These are phyloP conservation scores for Leptodactylus fuscus DNA, from an alignment of 2,113 vertebrate species.

Conservation along the genomic window DNA sequence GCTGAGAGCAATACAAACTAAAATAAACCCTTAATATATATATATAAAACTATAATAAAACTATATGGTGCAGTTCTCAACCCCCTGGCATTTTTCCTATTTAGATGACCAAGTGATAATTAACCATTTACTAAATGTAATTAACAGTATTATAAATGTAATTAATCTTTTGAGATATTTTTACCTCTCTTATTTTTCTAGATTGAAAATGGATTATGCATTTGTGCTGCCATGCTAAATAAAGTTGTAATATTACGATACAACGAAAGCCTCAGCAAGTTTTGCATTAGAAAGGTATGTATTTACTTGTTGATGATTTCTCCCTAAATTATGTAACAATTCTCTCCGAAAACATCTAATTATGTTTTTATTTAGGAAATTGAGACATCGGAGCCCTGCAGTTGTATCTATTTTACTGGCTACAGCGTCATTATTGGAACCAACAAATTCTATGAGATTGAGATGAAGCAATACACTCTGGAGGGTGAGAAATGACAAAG, in stretches of 20 bases:
- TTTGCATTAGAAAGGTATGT: slow-evolving; percentile 94
- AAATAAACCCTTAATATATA: no score
- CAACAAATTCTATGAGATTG: slow-evolving; percentile 98
- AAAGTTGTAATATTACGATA: slow-evolving; percentile 95
- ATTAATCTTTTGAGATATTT: not conserved
- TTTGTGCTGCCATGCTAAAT: slow-evolving; percentile 95
- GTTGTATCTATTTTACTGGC: slow-evolving; percentile 95
- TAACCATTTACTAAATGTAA: not conserved
- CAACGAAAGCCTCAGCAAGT: slow-evolving; percentile 95
- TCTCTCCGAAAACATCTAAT: not conserved
- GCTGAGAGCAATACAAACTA: no score
- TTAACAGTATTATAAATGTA: not conserved
- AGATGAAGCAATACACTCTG: slow-evolving; percentile 98
- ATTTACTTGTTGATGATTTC: not conserved
- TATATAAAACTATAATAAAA: no score
- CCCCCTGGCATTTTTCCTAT: no score
- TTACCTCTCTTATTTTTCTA: slow-evolving; percentile 64
- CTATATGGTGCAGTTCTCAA: no score
- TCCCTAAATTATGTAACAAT: not conserved
- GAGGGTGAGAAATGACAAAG: slow-evolving; percentile 79
- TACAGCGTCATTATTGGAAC: slow-evolving; percentile 98
- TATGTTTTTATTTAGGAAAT: slow-evolving; percentile 82
- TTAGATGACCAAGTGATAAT: not conserved
- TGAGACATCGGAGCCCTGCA: slow-evolving; percentile 97
- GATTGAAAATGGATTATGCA: slow-evolving; percentile 94